Percentiles rank a stretch among this genome's conserved stretches.
Conservation (phyloP, 1,140 invertebrate genomes). For the Ceratina calcarata region DNA sequence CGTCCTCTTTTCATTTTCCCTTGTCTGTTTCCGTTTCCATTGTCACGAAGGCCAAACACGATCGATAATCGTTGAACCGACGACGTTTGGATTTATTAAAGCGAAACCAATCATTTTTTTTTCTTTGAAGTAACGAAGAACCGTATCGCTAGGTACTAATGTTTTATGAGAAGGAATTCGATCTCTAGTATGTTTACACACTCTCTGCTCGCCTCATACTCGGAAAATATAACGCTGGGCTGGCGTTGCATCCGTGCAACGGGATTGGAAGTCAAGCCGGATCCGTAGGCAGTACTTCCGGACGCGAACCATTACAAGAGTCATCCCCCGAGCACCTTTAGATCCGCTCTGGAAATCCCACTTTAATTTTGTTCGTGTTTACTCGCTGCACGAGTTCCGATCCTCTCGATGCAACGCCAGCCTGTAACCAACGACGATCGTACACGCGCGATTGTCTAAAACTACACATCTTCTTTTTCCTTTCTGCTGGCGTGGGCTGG, state of each 20-base stretch:
- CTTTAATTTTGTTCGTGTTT: no score
- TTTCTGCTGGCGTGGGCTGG: conserved; percentile 5
- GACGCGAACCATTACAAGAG: neutral
- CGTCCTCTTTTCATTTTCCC: conserved; percentile 37
- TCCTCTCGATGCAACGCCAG: conserved; percentile 16
- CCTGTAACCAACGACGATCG: conserved; percentile 29
- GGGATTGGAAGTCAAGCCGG: conserved; percentile 10
- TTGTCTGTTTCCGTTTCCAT: neutral
- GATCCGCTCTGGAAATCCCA: neutral
- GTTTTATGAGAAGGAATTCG: conserved; percentile 17
- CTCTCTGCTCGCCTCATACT: conserved; percentile 8
- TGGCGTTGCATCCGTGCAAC: conserved; percentile 7
- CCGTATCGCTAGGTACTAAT: conserved; percentile 43
- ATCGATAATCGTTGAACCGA: conserved; percentile 16
- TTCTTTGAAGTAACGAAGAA: conserved; percentile 44
- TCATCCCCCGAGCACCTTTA: no score
- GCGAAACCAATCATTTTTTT: conserved; percentile 25
- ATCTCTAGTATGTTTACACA: conserved; percentile 27
- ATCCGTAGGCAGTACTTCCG: conserved; percentile 35
- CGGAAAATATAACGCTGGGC: conserved; percentile 46
- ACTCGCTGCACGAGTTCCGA: neutral
- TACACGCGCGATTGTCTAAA: conserved; percentile 59
- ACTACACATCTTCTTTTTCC: conserved; percentile 10
- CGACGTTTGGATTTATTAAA: conserved; percentile 26
- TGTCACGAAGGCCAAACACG: conserved; percentile 35